A percentile compares a stretch with the other conserved stretches of the same genome.
Evolutionary conservation across 1,140 invertebrate genomes (phyloP).

Genomic region (Lasaia peninsularis): DNA sequence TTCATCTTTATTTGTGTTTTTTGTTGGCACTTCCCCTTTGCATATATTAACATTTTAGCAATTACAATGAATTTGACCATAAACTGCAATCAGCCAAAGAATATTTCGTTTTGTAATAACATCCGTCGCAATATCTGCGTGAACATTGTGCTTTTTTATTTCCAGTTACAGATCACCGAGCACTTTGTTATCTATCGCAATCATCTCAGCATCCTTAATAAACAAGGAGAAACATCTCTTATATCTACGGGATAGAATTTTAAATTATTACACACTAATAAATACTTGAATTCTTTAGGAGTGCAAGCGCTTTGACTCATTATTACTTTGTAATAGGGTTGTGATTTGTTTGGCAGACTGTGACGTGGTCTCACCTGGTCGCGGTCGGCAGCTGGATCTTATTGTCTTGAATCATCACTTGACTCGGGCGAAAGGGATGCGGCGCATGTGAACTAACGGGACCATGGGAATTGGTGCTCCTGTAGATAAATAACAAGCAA

Average conservation of each 20-base stretch:
- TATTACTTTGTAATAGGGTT: constrained; percentile 21
- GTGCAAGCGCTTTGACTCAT: constrained; percentile 18
- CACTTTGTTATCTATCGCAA: constrained; percentile 61
- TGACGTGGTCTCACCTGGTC: constrained; percentile 53
- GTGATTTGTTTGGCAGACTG: constrained; percentile 25
- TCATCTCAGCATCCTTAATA: constrained; percentile 34
- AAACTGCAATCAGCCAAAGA: background rate
- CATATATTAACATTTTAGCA: constrained; percentile 68
- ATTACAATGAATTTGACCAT: constrained; percentile 23
- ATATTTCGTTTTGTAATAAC: background rate
- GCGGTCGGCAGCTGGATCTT: constrained; percentile 55
- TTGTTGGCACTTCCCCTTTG: constrained; percentile 71
- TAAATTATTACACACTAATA: constrained; percentile 36
- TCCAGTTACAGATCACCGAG: constrained; percentile 63
- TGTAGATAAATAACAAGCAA: constrained; percentile 39
- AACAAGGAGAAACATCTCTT: constrained; percentile 40
- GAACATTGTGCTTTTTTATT: constrained; percentile 43
- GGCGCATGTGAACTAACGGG: constrained; percentile 66
- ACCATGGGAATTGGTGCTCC: constrained; percentile 55
- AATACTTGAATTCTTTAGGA: constrained; percentile 10
- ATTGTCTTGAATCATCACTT: constrained; percentile 68
- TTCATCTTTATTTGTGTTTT: constrained; percentile 71
- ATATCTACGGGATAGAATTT: constrained; percentile 33
- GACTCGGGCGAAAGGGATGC: constrained; percentile 71
- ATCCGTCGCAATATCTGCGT: constrained; percentile 5